Evolutionary conservation across 2,797 vertebrate species (phyloP).

Genomic region (Antennarius maculatus): DNA sequence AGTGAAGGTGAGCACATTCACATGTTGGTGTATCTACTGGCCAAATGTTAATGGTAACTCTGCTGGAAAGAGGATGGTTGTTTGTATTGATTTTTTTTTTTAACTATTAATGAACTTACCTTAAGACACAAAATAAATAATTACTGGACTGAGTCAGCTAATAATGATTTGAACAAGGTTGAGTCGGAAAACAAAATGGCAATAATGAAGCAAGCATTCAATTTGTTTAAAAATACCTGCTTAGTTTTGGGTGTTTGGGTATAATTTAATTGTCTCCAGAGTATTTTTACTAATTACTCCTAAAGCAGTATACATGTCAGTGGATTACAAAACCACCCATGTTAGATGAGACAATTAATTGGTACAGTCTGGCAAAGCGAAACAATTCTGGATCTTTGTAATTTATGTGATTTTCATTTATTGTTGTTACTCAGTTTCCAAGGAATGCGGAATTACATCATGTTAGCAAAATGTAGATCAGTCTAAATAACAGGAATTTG

Average conservation of each 20-base stretch:
- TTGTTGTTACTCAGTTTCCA: too few relatives aligned
- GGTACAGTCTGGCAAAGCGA: too few relatives aligned
- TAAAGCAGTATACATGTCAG: not conserved
- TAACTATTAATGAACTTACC: not conserved
- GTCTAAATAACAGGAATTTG: too few relatives aligned
- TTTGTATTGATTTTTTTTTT: too few relatives aligned
- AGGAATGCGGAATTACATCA: too few relatives aligned
- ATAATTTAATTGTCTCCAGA: not conserved
- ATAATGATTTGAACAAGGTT: not conserved
- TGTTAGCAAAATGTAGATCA: too few relatives aligned
- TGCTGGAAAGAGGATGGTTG: not conserved
- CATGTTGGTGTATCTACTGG: constrained; percentile 10
- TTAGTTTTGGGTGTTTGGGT: not conserved
- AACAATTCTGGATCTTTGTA: too few relatives aligned
- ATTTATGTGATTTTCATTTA: too few relatives aligned
- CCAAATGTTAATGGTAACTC: constrained; percentile 7
- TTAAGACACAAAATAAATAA: not conserved
- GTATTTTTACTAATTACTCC: not conserved
- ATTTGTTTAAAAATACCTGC: not conserved
- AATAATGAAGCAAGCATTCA: not conserved
- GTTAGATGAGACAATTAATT: not conserved
- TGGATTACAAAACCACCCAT: not conserved
- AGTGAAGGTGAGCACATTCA: constrained; percentile 19
- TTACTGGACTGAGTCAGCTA: not conserved
- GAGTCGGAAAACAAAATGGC: not conserved